phyloP scores from a whole-genome alignment of 2,888 invertebrate genomes.

The Choristoneura rosaceana region DNA sequence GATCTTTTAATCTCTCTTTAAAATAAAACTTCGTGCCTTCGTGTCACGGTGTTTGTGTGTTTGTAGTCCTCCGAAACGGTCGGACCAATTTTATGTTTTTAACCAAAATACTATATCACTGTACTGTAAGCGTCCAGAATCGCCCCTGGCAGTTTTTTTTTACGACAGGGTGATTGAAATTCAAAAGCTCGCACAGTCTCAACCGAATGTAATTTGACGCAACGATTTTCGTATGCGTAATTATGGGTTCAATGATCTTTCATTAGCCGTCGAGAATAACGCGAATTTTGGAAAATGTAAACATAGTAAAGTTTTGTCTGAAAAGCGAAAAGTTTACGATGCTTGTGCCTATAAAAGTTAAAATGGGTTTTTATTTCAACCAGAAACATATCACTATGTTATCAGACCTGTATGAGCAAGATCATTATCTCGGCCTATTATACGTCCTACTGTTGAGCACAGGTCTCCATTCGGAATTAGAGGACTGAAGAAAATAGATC shows the following conservation, averaged over 20 bases:
- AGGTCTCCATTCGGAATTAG: too few species aligned
- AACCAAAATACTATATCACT: too few species aligned
- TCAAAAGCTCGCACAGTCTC: conserved; percentile 14
- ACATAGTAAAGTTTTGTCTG: conserved; percentile 28
- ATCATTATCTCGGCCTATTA: too few species aligned
- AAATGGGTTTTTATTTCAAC: conserved; percentile 8
- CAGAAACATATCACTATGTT: neutral
- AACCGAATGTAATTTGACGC: conserved; percentile 51
- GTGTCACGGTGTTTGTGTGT: too few species aligned
- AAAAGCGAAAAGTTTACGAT: conserved; percentile 16
- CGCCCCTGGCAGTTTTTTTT: conserved; percentile 1
- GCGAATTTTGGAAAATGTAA: conserved; percentile 15
- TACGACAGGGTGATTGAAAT: conserved; percentile 12
- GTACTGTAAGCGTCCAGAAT: too few species aligned
- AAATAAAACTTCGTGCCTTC: too few species aligned
- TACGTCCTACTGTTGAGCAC: too few species aligned
- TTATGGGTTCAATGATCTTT: conserved; percentile 50
- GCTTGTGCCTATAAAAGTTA: conserved; percentile 27
- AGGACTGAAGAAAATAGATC: too few species aligned
- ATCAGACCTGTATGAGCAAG: neutral
- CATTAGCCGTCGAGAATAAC: conserved; percentile 27
- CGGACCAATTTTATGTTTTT: too few species aligned
- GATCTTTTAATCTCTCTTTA: too few species aligned
- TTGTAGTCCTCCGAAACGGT: too few species aligned
- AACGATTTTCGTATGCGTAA: conserved; percentile 43